phyloP scores from a whole-genome alignment of 1,140 invertebrate genomes.

The Drosophila burlai region DNA sequence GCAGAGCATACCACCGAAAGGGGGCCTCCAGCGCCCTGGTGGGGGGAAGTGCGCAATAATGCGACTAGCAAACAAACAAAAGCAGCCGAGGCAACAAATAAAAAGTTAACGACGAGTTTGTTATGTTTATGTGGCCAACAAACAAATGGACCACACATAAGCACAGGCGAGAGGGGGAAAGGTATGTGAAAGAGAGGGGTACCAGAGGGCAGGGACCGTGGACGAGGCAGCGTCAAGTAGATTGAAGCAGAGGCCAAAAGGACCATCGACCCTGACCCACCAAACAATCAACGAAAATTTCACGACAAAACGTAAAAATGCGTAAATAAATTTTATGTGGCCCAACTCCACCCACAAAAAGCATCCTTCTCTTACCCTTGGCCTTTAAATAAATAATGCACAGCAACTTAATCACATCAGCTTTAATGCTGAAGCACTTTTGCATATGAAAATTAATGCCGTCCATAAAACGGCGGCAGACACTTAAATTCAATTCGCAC shows the following conservation, averaged over 20 bases:
- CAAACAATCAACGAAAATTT: conserved; percentile 81
- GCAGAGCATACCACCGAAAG: conserved; percentile 1
- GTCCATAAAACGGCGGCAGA: conserved; percentile 22
- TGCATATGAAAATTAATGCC: conserved; percentile 54
- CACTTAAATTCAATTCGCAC: conserved; percentile 15
- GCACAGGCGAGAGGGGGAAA: conserved; percentile 19
- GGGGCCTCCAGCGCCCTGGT: conserved; percentile 2
- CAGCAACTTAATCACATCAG: conserved; percentile 58
- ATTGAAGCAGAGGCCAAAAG: conserved; percentile 41
- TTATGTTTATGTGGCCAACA: conserved; percentile 81
- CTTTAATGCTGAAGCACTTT: conserved; percentile 51
- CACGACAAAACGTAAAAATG: conserved; percentile 81
- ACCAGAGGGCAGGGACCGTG: neutral
- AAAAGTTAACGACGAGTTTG: conserved; percentile 84
- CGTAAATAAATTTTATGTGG: conserved; percentile 80
- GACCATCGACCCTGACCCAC: conserved; percentile 48
- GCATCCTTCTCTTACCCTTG: neutral
- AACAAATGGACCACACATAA: conserved; percentile 77
- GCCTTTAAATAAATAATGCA: conserved; percentile 73
- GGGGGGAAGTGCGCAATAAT: conserved; percentile 66
- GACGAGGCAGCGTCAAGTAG: conserved; percentile 1
- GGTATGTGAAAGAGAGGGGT: conserved; percentile 12
- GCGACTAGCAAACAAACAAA: conserved; percentile 73
- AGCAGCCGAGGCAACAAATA: conserved; percentile 71
- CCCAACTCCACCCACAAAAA: conserved; percentile 10